phyloP scores from a whole-genome alignment of 2,113 vertebrate species.

The Erpornis zantholeuca region DNA sequence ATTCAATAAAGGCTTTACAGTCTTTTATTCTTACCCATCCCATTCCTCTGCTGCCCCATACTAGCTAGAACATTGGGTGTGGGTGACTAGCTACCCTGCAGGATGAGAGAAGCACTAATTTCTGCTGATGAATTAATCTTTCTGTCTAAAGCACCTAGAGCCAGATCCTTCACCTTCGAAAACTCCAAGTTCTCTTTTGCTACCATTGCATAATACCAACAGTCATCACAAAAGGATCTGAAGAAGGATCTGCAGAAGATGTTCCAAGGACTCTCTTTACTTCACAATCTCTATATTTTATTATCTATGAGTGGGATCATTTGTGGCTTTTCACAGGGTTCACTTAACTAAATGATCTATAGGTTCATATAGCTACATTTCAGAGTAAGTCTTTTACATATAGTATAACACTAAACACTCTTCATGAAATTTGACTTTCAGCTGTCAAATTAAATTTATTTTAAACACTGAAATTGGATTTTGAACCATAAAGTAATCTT shows the following conservation, averaged over 20 bases:
- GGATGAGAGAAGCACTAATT: not conserved
- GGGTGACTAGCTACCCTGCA: not conserved
- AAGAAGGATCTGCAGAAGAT: not conserved
- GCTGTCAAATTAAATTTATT: not conserved
- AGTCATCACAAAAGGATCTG: not conserved
- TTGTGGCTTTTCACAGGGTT: not conserved
- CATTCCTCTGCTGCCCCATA: not conserved
- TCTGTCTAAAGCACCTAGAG: not conserved
- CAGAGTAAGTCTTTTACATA: not conserved
- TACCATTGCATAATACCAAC: not conserved
- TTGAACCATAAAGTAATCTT: not conserved
- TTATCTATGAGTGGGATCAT: not conserved
- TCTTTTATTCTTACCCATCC: not conserved
- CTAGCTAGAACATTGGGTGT: too few relatives aligned
- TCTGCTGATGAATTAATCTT: not conserved
- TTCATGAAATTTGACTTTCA: not conserved
- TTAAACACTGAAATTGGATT: not conserved
- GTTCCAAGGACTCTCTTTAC: not conserved
- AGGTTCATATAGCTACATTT: not conserved
- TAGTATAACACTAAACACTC: not conserved
- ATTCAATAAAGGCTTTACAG: not conserved
- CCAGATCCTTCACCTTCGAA: not conserved
- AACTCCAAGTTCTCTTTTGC: not conserved
- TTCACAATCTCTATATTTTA: not conserved
- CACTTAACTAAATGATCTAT: not conserved